Evolutionary conservation across 2,113 vertebrate species (phyloP).

Genomic region (Neodon shergylaensis): DNA sequence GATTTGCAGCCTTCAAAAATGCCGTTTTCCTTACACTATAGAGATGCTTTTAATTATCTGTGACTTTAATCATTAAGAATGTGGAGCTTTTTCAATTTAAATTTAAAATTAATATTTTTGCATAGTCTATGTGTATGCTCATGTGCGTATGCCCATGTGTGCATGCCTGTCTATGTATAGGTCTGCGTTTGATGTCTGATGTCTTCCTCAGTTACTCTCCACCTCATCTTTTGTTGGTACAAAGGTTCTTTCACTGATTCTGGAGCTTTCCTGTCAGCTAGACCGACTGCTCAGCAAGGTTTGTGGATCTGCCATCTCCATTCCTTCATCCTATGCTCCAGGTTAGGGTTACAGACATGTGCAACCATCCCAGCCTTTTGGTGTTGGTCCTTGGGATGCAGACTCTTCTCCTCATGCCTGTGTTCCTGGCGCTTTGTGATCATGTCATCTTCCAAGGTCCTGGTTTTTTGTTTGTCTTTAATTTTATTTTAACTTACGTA

Average conservation of each 20-base stretch:
- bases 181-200: neutral
- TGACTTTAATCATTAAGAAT: neutral
- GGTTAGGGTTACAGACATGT: neutral
- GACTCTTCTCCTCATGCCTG: too few relatives aligned
- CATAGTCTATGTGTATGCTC: neutral
- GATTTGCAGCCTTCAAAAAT: neutral
- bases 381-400: neutral
- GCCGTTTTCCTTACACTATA: neutral
- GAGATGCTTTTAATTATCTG: neutral
- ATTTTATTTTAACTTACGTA: neutral
- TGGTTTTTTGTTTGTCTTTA: neutral
- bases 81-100: neutral
- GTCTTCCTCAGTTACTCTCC: neutral
- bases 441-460: too few relatives aligned
- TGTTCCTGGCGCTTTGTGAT: neutral
- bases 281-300: neutral
- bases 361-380: too few relatives aligned
- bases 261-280: neutral
- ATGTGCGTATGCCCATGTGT: too few relatives aligned
- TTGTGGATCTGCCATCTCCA: neutral
- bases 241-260: neutral
- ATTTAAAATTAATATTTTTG: neutral
- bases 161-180: neutral
- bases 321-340: neutral
- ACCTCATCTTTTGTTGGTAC: too few relatives aligned